Base-by-base conservation (phyloP, 2,888 invertebrate genomes). In the Teinopalpus imperialis region DNA sequence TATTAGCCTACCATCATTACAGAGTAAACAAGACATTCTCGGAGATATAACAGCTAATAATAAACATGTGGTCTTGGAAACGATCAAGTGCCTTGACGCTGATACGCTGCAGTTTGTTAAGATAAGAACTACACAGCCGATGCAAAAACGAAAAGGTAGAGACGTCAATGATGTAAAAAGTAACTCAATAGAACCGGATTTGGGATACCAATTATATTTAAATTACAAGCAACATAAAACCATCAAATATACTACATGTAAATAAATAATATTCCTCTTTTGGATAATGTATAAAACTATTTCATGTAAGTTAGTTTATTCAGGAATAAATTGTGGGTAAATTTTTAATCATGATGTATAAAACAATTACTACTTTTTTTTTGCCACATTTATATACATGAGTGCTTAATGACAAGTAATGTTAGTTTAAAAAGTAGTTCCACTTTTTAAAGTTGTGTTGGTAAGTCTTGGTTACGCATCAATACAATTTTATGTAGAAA, bases 11-110 rank as follows among this genome's bases (percentile, higher is more conserved):
- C 18, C 31, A 9, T 18, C 12, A 21, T 12, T 39, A 20, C 10
- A 18, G 32, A 26, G 39, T 12, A 24, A 24, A 44, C 18, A 26
- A 26, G 31, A 39, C 24, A 18, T 37, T 26, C 23, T 18, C 24
- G 7, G 24, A 18, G 44, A 44, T 36, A 43, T 23, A 26, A 18
- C 3, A 20, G 16, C 43, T 35, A 42, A 37, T 37, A 37, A 39
- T 44, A 37, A 37, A 44, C 31, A 44, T 26, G 31, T 26, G 26
- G 24, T 32, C 13, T 20, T 37, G 16, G 37, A 44, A 31, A 31
- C 37, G 36, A 31, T 44, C 20, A 13, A 14, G 14, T 21, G 31
- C 37, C 37, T 44, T 44, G 44, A 37, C 14, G 36, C 30, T 6
- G 8, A 13, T 31, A 39, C 26, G 14, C 18, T 44, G 37, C 30